A percentile compares a stretch with the other conserved stretches of the same genome.
Conservation (phyloP, 37 sponge, comb jelly and placozoan genomes). For the Beroe forskalii region DNA sequence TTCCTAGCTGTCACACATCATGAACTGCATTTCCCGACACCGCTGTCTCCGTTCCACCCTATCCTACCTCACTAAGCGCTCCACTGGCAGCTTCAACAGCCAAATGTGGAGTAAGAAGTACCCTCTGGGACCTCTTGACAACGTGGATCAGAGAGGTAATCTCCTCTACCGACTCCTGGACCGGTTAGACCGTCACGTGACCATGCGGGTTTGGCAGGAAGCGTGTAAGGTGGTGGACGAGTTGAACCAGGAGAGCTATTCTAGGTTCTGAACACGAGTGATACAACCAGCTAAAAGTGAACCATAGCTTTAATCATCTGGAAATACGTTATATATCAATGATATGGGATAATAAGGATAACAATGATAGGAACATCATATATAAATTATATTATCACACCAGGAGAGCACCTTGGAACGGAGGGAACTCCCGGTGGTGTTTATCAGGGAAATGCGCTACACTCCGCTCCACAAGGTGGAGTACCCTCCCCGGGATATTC, state of each 20-base stretch:
- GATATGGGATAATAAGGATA: no score
- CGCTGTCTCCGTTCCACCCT: background rate
- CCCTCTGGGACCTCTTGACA: constrained; percentile 44
- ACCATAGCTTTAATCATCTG: no score
- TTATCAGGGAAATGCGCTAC: constrained; percentile 2
- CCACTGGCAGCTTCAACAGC: background rate
- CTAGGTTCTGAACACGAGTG: no score
- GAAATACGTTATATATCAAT: no score
- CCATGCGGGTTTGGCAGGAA: constrained; percentile 57
- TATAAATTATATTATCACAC: no score
- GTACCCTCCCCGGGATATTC: constrained; percentile 38
- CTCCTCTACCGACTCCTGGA: constrained; percentile 29
- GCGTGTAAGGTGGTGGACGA: constrained; percentile 58
- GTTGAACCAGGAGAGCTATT: constrained; percentile 26
- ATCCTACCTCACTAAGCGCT: background rate
- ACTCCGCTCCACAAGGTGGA: background rate
- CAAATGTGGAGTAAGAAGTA: constrained; percentile 39
- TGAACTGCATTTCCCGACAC: constrained; percentile 16
- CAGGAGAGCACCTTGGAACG: background rate
- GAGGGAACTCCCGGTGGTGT: constrained; percentile 23
- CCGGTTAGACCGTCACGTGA: constrained; percentile 17
- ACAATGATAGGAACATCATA: no score
- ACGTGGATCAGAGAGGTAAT: constrained; percentile 33
- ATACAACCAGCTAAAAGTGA: no score
- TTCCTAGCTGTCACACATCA: no score